These are phyloP conservation scores for Ceratoteleas bidentatus DNA, from an alignment of 1,140 invertebrate genomes.

Conservation along the genomic window DNA sequence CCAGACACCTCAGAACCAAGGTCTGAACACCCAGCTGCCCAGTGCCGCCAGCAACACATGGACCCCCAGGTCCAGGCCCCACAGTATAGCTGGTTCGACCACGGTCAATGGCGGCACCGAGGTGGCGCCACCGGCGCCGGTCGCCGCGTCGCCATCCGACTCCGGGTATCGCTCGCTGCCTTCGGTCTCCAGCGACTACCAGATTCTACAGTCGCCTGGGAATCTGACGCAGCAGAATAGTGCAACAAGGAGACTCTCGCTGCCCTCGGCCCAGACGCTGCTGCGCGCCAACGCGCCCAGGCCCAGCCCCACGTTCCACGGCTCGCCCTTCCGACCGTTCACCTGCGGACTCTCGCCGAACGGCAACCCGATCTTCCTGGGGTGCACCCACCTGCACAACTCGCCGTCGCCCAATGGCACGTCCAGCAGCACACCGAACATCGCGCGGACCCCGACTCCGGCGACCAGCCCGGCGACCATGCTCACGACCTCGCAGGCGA, in stretches of 20 bases:
- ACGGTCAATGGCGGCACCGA: no score
- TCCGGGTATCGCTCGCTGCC: no score
- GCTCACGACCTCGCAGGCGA: conserved; percentile 83
- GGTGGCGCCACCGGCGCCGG: no score
- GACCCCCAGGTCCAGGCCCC: no score
- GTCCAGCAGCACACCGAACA: conserved; percentile 64
- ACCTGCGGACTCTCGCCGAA: conserved; percentile 79
- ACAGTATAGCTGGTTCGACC: no score
- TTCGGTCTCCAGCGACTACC: no score
- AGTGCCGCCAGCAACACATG: no score
- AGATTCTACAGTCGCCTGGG: conserved; percentile 77
- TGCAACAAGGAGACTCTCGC: conserved; percentile 73
- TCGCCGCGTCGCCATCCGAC: no score
- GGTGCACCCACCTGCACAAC: conserved; percentile 79
- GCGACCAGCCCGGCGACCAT: conserved; percentile 82
- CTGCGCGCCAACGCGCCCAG: conserved; percentile 79
- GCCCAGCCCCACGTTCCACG: conserved; percentile 85
- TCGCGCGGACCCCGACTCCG: conserved; percentile 76
- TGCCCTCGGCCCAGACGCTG: conserved; percentile 77
- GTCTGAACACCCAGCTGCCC: no score
- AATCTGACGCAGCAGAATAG: conserved; percentile 41
- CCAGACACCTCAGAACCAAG: no score
- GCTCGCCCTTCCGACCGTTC: conserved; percentile 82
- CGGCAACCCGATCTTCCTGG: conserved; percentile 80
- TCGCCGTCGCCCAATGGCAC: conserved; percentile 51